Conservation (phyloP, 2,113 vertebrate species). For the Urocynchramus pylzowi region DNA sequence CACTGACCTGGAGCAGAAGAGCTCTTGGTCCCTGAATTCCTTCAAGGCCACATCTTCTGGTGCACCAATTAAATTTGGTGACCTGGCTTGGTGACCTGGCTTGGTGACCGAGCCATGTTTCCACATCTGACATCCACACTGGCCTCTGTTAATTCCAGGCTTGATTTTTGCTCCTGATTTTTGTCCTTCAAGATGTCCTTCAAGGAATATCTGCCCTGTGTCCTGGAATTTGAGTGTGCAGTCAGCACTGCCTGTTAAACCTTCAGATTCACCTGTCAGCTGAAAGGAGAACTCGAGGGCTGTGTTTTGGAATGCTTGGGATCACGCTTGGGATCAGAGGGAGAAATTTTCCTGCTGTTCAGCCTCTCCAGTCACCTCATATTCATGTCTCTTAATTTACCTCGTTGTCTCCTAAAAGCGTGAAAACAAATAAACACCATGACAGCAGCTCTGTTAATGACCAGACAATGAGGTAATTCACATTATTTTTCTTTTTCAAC, state of each 20-base stretch:
- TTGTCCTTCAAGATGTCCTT: background rate
- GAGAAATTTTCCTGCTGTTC: background rate
- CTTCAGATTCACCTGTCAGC: background rate
- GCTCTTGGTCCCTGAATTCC: background rate
- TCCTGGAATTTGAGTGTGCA: background rate
- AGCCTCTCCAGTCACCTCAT: background rate
- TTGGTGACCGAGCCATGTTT: accelerated
- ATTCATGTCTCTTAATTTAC: background rate
- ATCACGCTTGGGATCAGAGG: background rate
- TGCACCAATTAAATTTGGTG: background rate
- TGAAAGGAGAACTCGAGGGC: background rate
- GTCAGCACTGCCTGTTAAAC: background rate
- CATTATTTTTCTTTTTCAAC: background rate
- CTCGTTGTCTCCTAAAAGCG: background rate
- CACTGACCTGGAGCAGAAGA: background rate
- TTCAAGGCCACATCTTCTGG: background rate
- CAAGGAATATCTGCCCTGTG: background rate
- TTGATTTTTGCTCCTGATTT: background rate
- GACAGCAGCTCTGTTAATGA: background rate
- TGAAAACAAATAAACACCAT: background rate
- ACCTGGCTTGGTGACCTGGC: background rate
- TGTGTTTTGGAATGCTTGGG: background rate
- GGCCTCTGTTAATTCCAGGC: background rate
- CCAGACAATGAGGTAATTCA: background rate
- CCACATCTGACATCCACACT: background rate